Evolutionary conservation across 1,140 invertebrate species (phyloP).

Genomic region (Lepidurus arcticus): DNA sequence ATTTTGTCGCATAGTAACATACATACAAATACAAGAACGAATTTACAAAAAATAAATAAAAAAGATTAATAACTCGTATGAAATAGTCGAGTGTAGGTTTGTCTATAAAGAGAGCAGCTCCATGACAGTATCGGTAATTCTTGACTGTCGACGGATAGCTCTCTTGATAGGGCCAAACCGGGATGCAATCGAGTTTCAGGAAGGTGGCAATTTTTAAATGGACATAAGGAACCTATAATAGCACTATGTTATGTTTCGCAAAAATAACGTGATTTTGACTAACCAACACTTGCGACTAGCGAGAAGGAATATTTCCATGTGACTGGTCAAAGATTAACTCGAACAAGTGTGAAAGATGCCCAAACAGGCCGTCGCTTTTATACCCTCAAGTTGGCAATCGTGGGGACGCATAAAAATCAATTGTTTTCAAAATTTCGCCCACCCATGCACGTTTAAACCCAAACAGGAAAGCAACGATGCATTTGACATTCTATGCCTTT

Average conservation of each 20-base stretch:
- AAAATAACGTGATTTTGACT: background rate
- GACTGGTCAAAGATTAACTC: background rate
- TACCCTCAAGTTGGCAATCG: conserved; percentile 4
- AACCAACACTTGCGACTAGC: background rate
- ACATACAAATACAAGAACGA: too few species aligned
- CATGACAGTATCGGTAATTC: conserved; percentile 54
- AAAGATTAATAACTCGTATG: background rate
- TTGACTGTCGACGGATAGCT: conserved; percentile 64
- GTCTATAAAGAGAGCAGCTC: conserved; percentile 62
- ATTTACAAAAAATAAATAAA: background rate
- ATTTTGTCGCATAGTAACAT: too few species aligned
- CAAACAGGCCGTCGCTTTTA: conserved; percentile 14
- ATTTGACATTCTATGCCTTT: conserved; percentile 15
- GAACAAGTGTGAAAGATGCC: conserved; percentile 21
- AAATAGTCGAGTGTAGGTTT: background rate
- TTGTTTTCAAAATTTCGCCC: conserved; percentile 3
- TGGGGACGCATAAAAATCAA: conserved; percentile 7
- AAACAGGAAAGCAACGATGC: conserved; percentile 17
- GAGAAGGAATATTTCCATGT: background rate
- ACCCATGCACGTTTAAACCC: background rate
- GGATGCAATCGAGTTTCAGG: background rate
- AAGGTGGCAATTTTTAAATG: background rate
- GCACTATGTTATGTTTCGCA: too few species aligned
- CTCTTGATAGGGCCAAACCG: conserved; percentile 52
- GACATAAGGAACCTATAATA: too few species aligned